These are phyloP conservation scores for Drosophila peninsularis DNA, from an alignment of 2,888 invertebrate genomes.

Conservation along the genomic window DNA sequence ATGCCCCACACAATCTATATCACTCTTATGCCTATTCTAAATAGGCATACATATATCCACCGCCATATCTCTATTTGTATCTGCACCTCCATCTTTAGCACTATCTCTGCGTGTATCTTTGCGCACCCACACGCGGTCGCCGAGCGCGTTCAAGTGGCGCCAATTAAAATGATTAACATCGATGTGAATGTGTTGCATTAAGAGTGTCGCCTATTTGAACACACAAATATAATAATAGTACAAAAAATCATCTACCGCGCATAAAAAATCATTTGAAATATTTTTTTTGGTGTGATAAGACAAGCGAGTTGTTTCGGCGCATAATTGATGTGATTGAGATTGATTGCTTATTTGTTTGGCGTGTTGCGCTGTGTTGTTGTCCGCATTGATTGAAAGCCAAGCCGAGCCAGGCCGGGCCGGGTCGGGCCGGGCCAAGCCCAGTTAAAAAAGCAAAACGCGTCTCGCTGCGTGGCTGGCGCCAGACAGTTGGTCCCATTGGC, in stretches of 20 bases:
- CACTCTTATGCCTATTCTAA: not conserved
- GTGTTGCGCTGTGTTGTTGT: constrained; percentile 12
- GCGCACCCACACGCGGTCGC: not conserved
- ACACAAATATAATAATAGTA: constrained; percentile 5
- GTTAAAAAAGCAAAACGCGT: constrained; percentile 12
- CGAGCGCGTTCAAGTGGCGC: constrained; percentile 70
- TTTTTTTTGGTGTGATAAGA: constrained; percentile 54
- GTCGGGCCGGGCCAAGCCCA: constrained; percentile 18
- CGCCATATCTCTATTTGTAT: not conserved
- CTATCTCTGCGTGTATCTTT: not conserved
- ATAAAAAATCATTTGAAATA: constrained; percentile 27
- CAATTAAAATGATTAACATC: constrained; percentile 79
- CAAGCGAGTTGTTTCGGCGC: constrained; percentile 49
- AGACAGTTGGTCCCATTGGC: constrained; percentile 51
- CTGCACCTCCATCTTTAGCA: not conserved
- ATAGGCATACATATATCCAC: not conserved
- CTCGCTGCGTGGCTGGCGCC: constrained; percentile 56
- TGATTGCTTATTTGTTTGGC: constrained; percentile 76
- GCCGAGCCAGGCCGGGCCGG: constrained; percentile 38
- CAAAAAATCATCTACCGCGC: not conserved
- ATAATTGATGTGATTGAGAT: constrained; percentile 81
- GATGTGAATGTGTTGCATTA: constrained; percentile 51
- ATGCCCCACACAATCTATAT: not conserved
- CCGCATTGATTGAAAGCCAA: constrained; percentile 54
- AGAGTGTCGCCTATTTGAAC: constrained; percentile 54